A percentile compares a stretch with the other conserved stretches of the same genome.
phyloP scores from a whole-genome alignment of 2,797 vertebrate species.

The Manis crassicaudata region DNA sequence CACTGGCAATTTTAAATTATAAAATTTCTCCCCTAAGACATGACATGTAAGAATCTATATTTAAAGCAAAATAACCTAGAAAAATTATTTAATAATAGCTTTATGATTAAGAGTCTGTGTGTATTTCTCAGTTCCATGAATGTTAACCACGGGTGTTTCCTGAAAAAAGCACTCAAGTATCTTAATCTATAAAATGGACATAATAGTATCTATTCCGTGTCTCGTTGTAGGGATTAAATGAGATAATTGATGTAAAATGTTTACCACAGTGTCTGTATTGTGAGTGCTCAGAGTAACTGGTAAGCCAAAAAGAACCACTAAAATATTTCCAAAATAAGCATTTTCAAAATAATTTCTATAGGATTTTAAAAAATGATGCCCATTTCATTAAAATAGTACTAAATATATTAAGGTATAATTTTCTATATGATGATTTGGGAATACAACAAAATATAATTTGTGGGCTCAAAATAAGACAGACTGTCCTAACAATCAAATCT shows the following conservation, averaged over 20 bases:
- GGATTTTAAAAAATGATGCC: background rate
- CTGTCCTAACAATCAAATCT: background rate
- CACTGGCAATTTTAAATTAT: background rate
- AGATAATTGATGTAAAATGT: background rate
- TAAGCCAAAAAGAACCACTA: background rate
- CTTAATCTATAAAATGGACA: background rate
- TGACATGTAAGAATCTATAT: conserved; percentile 21
- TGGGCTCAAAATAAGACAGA: background rate
- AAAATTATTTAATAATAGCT: background rate
- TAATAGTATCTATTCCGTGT: background rate
- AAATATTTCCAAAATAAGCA: conserved; percentile 22
- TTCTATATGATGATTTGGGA: background rate
- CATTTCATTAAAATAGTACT: conserved; percentile 13
- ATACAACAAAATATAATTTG: background rate
- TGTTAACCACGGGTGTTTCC: background rate
- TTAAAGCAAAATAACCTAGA: conserved; percentile 35
- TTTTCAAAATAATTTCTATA: background rate
- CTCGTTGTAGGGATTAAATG: background rate
- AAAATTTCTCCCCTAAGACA: background rate
- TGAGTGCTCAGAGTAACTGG: background rate
- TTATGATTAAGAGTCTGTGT: background rate
- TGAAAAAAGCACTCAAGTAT: background rate
- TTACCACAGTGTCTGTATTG: background rate
- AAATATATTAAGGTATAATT: conserved; percentile 12
- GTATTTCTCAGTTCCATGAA: background rate